Evolutionary conservation across 1,140 invertebrate species (phyloP), one percentile per base, ranked within the genome.

Genomic region (Calephelis virginiensis): DNA sequence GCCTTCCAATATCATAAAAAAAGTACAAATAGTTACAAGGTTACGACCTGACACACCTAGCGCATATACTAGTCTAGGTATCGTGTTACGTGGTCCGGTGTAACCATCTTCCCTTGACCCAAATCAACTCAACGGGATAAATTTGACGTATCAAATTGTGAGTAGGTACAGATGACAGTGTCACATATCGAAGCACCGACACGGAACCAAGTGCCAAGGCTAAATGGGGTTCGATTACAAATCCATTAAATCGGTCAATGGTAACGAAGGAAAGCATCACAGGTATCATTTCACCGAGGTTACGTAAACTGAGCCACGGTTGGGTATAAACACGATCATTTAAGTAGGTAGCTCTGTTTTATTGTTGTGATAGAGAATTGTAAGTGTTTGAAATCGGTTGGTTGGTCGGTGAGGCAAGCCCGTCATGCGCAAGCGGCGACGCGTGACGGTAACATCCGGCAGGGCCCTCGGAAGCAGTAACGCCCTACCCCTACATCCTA

Each of bases 341-440:
- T 61, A 8, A 60, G 56, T 43, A 61, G 49, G 48, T 59, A 61
- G 37, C 40, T 60, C 28, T 13, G 48, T 59, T 68, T 50, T 70
- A 38, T 61, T n/a, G 47, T 68, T 67, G 61, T 68, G 45, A 12
- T 61, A 64, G 64, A 67, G 64, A 63, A 46, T 63, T 68, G 62
- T 61, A 17, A 68, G 59, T 43, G 67, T 63, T 72, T 74, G 64
- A 62, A 75, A 76, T 71, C 66, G 66, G 78, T 71, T 73, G 77
- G 73, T 76, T 74, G 64, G 66, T 66, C 67, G 66, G 78, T 88
- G 83, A 83, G 76, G 85, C 80, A 85, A 85, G 76, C 73, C 66
- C 80, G 83, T 85, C 82, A 83, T 75, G 84, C 81, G 71, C 72
- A 75, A 68, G 61, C 78, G 80, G 69, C 83, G 82, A 75, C 69